phyloP scores from a whole-genome alignment of 2,797 vertebrate genomes.

The Halcyon badia region DNA sequence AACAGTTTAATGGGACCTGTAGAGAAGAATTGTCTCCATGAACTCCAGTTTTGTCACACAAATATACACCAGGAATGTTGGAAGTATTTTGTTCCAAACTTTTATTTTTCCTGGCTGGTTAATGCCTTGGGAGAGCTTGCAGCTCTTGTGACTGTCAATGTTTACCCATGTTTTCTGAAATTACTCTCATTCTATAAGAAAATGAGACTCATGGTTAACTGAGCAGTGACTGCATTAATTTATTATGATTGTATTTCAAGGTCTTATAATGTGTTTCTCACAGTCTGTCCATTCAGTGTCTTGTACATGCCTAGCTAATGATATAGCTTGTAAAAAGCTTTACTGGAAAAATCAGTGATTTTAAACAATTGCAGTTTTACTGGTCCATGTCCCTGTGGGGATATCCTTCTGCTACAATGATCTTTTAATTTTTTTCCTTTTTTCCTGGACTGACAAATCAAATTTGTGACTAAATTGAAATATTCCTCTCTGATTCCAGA shows the following conservation, averaged over 20 bases:
- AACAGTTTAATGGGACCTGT: neutral
- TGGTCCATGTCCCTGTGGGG: neutral
- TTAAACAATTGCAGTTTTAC: constrained; percentile 22
- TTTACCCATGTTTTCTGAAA: neutral
- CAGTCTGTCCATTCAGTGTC: neutral
- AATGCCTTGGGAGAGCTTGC: neutral
- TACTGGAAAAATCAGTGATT: constrained; percentile 5
- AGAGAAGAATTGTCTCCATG: neutral
- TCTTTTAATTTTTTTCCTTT: neutral
- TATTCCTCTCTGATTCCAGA: neutral
- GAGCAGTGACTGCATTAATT: neutral
- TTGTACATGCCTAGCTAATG: neutral
- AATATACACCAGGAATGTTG: neutral
- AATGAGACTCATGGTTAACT: neutral
- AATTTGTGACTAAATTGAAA: constrained; percentile 17
- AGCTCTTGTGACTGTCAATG: neutral
- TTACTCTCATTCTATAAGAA: neutral
- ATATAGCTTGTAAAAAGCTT: neutral
- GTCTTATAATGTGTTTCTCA: constrained; percentile 22
- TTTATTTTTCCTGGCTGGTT: constrained; percentile 5
- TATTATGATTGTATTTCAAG: neutral
- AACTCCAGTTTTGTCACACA: neutral
- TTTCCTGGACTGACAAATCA: neutral
- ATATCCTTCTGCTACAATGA: neutral
- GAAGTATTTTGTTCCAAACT: neutral